These are phyloP conservation scores for Crocidura indochinensis DNA, from an alignment of 2,797 vertebrate species.

Conservation along the genomic window DNA sequence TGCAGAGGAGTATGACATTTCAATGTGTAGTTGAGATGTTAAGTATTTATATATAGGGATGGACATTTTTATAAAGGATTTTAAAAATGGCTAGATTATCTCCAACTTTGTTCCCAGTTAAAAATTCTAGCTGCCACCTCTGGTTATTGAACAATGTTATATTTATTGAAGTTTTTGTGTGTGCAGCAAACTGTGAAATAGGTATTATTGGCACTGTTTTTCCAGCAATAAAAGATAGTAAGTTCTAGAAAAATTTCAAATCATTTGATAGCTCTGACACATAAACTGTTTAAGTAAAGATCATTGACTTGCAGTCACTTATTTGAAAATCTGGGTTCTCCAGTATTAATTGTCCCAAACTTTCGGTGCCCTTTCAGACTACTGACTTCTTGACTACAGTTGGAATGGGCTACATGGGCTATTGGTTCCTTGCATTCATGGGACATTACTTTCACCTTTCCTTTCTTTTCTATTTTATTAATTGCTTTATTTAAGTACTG, in stretches of 20 bases:
- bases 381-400: background rate
- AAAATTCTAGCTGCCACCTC: conserved; percentile 22
- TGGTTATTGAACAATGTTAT: conserved; percentile 15
- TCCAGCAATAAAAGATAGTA: conserved; percentile 63
- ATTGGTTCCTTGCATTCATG: background rate
- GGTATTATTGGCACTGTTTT: conserved; percentile 52
- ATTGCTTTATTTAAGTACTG: no score
- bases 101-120: conserved; percentile 45
- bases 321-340: background rate
- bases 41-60: background rate
- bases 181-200: conserved; percentile 61
- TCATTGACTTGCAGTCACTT: background rate
- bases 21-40: background rate
- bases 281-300: background rate
- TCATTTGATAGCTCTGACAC: conserved; percentile 36
- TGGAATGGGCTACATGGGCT: no score
- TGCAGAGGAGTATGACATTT: background rate
- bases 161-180: conserved; percentile 43
- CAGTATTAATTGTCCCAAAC: background rate
- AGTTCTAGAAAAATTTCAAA: background rate
- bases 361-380: background rate
- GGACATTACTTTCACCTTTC: no score
- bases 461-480: no score
- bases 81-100: conserved; percentile 59
- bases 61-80: background rate